Percentiles rank a stretch among this genome's conserved stretches.
These are phyloP conservation scores for Rhopalosiphum maidis DNA, from an alignment of 1,140 invertebrate species.

Conservation along the genomic window DNA sequence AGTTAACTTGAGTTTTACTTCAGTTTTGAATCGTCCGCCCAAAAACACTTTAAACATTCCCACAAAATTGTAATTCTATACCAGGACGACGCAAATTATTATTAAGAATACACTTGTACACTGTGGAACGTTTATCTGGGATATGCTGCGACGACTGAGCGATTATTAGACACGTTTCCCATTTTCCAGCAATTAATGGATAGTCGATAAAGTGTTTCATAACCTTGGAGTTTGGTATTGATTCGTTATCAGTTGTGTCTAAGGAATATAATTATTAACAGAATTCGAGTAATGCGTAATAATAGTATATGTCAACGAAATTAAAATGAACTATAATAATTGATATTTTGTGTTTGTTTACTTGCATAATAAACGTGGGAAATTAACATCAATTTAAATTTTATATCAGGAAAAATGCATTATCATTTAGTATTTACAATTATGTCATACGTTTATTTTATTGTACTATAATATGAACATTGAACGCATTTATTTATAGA, in stretches of 20 bases:
- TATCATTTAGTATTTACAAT: background rate
- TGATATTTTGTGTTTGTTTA: background rate
- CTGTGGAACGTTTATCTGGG: background rate
- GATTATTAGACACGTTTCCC: background rate
- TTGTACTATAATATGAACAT: background rate
- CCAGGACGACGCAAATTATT: background rate
- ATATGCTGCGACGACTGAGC: background rate
- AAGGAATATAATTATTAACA: background rate
- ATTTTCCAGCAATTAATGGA: background rate
- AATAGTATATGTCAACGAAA: background rate
- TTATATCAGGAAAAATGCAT: background rate
- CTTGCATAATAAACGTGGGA: background rate
- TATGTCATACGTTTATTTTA: background rate
- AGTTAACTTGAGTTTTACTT: slow-evolving; percentile 32
- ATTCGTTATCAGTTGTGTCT: background rate
- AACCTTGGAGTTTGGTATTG: background rate
- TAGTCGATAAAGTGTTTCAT: background rate
- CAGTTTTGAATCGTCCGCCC: slow-evolving; percentile 33
- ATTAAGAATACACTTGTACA: background rate
- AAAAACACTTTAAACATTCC: slow-evolving; percentile 48
- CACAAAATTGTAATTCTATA: background rate
- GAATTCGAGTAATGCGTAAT: background rate
- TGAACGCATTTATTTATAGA: background rate
- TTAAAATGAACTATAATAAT: background rate
- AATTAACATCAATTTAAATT: background rate